These are phyloP conservation scores for Mallotus villosus DNA, from an alignment of 2,797 vertebrate genomes.

Conservation along the genomic window DNA sequence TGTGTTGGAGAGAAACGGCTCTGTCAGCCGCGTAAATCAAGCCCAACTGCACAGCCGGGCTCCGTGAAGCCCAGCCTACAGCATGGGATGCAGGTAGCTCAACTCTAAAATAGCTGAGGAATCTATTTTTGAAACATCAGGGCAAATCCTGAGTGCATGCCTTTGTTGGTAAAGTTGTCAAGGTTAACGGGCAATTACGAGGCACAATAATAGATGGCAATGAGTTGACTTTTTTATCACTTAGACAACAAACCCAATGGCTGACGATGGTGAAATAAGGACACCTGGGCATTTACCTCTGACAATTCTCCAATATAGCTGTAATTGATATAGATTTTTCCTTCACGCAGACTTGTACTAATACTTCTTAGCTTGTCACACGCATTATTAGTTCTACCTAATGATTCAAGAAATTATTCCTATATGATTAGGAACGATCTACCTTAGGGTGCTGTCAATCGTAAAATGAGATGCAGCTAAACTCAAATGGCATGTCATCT, in stretches of 20 bases:
- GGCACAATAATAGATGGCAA: constrained; percentile 36
- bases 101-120: constrained; percentile 29
- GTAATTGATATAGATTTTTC: constrained; percentile 77
- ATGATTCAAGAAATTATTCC: constrained; percentile 35
- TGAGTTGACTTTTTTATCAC: constrained; percentile 45
- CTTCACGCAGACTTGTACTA: constrained; percentile 51
- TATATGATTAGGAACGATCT: constrained; percentile 40
- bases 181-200: constrained; percentile 60
- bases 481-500: constrained; percentile 8
- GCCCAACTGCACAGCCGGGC: constrained; percentile 55
- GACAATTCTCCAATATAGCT: constrained; percentile 69
- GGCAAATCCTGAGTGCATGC: constrained; percentile 19
- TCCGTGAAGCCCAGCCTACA: constrained; percentile 44
- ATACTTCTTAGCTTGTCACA: constrained; percentile 64
- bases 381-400: constrained; percentile 61
- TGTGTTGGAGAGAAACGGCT: constrained; percentile 71
- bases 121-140: constrained; percentile 35
- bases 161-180: constrained; percentile 34
- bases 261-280: constrained; percentile 48
- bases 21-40: constrained; percentile 77
- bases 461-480: constrained; percentile 9
- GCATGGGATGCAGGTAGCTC: constrained; percentile 19
- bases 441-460: constrained; percentile 24
- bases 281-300: constrained; percentile 60
- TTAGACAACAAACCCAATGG: constrained; percentile 51